Base-by-base conservation (phyloP, 2,888 invertebrate species). In the Plagiodera versicolora region DNA sequence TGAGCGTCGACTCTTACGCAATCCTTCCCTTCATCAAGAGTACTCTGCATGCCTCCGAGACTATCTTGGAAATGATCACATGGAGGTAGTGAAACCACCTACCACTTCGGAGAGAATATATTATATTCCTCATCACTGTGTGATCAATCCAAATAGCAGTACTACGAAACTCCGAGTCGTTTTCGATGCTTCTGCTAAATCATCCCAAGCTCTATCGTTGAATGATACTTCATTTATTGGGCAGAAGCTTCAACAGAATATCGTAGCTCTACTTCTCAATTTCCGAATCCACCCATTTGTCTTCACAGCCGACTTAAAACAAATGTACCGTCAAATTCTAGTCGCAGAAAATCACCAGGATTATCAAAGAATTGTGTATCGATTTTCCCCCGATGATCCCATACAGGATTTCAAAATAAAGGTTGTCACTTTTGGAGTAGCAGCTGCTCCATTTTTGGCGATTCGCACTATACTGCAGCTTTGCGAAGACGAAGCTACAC, bases 131-230 rank as follows among this genome's bases (percentile, higher is more conserved):
- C 11, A 53, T 16, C 53, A 18, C 44, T 39, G 39, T 35, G 35
- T 52, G 10, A 35, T 52, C n/a, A 52, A 52, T 19, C 39, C 53
- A 4, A 39, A 53, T 24, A 24, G 28, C 16, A 39, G 39, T 39
- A 53, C 53, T 10, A 53, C 51, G 24, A 32, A 51, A 28, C 28
- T 39, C 8, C 48, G 48, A n/a, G 48, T 24, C n/a, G 48, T 48
- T n/a, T 48, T 48, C 19, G 48, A 48, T 53, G 53, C 53, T n/a
- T 55, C 55, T 16, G 14, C 30, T 19, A 46, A 55, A 47, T 14
- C 32, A 11, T 46, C 55, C 1, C 24, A 14, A 46, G 55, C 28
- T 6, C 48, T 28, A n/a, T 48, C 55, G 1, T 30, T 46, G 11
- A 55, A 55, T 55, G 46, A 55, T n/a, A 47, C 46, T 24, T 30